Percentiles rank a stretch among this genome's conserved stretches.
These are phyloP conservation scores for Mico argentatus DNA, from an alignment of 2,797 vertebrate species.

Conservation along the genomic window DNA sequence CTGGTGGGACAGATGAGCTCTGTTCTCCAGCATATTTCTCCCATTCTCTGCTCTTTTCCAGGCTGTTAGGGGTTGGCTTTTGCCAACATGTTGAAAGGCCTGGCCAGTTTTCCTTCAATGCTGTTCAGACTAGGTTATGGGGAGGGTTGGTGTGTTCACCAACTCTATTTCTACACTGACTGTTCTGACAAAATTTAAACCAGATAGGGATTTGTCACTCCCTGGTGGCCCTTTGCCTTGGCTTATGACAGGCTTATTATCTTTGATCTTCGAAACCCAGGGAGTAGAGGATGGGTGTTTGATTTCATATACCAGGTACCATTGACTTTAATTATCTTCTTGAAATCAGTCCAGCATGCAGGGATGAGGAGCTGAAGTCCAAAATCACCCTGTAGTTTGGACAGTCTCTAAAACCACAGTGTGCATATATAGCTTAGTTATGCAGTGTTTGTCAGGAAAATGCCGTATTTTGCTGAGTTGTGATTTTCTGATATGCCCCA, in stretches of 20 bases:
- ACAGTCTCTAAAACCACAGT: slow-evolving; percentile 23
- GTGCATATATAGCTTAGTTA: not conserved
- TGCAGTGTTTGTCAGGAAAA: slow-evolving; percentile 48
- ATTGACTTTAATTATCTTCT: slow-evolving; percentile 58
- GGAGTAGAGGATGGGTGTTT: slow-evolving; percentile 37
- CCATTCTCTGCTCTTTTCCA: not conserved
- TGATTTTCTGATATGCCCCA: slow-evolving; percentile 50
- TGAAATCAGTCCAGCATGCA: slow-evolving; percentile 14
- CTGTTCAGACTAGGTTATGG: not conserved
- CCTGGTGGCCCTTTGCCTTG: slow-evolving; percentile 54
- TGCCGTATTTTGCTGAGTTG: slow-evolving; percentile 32
- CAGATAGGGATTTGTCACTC: slow-evolving; percentile 18
- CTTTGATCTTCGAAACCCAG: slow-evolving; percentile 52
- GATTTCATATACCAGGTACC: slow-evolving; percentile 55
- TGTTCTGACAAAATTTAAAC: slow-evolving; percentile 30
- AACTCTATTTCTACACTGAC: not conserved
- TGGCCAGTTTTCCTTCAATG: slow-evolving; percentile 9
- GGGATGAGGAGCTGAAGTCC: not conserved
- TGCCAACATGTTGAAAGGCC: slow-evolving; percentile 32
- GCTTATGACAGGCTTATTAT: slow-evolving; percentile 65
- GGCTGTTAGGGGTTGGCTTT: not conserved
- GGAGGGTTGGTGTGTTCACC: not conserved
- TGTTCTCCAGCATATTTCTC: not conserved
- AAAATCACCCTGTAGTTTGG: not conserved
- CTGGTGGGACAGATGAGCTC: not conserved